Percentiles rank a stretch among this genome's conserved stretches.
phyloP scores from a whole-genome alignment of 2,888 invertebrate species.

The Phytoseiulus persimilis region DNA sequence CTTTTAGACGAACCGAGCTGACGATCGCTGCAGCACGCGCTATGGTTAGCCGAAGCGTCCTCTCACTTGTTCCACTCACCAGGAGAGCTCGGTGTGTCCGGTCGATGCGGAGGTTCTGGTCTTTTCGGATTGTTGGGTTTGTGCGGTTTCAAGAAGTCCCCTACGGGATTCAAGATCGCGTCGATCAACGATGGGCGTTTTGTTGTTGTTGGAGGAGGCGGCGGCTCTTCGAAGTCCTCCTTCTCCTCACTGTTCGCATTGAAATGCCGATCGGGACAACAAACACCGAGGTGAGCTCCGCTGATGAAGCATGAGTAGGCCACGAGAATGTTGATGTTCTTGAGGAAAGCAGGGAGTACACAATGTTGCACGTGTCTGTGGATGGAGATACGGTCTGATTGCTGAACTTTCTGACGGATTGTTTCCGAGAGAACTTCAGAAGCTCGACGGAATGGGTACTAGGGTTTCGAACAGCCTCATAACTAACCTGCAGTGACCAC shows the following conservation, averaged over 20 bases:
- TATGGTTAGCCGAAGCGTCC: background rate
- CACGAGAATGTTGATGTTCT: slow-evolving; percentile 58
- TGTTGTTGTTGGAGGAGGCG: background rate
- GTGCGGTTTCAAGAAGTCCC: background rate
- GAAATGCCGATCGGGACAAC: slow-evolving; percentile 58
- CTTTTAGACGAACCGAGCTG: background rate
- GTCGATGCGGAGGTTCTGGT: background rate
- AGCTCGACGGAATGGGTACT: no score
- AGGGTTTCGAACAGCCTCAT: no score
- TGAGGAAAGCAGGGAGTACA: slow-evolving; percentile 58
- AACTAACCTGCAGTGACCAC: slow-evolving; percentile 40
- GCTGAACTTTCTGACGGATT: no score
- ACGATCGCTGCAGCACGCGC: background rate
- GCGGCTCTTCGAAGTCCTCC: background rate
- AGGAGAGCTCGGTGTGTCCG: background rate
- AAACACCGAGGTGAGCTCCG: slow-evolving; percentile 64
- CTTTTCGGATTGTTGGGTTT: background rate
- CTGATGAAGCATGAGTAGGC: slow-evolving; percentile 65
- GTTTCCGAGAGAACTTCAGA: no score
- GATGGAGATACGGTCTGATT: background rate
- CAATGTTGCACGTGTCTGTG: slow-evolving; percentile 57
- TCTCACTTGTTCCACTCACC: background rate
- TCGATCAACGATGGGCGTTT: slow-evolving; percentile 10
- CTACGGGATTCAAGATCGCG: background rate
- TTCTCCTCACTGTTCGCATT: background rate